Conservation (phyloP, 1,140 invertebrate species). For the Calosoma granatense region DNA sequence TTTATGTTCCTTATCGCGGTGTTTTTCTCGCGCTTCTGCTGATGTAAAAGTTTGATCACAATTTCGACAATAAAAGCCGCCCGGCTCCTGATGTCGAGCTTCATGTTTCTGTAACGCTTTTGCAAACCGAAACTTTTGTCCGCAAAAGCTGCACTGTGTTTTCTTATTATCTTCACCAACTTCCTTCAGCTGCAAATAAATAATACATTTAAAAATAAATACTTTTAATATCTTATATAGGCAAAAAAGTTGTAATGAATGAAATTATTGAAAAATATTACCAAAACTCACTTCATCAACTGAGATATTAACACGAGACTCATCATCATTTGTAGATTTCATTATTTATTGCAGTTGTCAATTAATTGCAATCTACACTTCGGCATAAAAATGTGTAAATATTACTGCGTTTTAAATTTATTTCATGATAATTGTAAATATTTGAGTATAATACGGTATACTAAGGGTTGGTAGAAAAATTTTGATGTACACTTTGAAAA, state of each 20-base stretch:
- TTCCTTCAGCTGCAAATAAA: not conserved
- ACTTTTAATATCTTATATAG: no score
- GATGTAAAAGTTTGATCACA: slow-evolving; percentile 26
- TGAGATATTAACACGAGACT: not conserved
- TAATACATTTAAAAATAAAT: not conserved
- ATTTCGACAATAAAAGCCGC: slow-evolving; percentile 27
- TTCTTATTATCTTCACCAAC: slow-evolving; percentile 7
- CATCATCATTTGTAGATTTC: slow-evolving; percentile 9
- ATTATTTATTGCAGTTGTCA: not conserved
- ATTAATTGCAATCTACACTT: not conserved
- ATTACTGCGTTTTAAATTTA: not conserved
- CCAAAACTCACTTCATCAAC: no score
- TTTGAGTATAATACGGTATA: no score
- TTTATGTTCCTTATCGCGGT: slow-evolving; percentile 22
- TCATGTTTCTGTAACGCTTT: slow-evolving; percentile 25
- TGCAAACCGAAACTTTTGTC: slow-evolving; percentile 8
- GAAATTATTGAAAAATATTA: no score
- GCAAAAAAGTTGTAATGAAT: no score
- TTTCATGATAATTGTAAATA: not conserved
- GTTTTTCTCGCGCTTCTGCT: slow-evolving; percentile 26
- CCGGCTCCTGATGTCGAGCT: slow-evolving; percentile 31
- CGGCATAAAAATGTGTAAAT: not conserved
- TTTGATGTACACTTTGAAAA: slow-evolving; percentile 1
- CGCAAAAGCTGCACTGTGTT: not conserved
- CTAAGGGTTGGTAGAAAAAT: no score